Evolutionary conservation across 2,113 vertebrate species (phyloP), one percentile per base, ranked within the genome.

Genomic region (Nettapus auritus): DNA sequence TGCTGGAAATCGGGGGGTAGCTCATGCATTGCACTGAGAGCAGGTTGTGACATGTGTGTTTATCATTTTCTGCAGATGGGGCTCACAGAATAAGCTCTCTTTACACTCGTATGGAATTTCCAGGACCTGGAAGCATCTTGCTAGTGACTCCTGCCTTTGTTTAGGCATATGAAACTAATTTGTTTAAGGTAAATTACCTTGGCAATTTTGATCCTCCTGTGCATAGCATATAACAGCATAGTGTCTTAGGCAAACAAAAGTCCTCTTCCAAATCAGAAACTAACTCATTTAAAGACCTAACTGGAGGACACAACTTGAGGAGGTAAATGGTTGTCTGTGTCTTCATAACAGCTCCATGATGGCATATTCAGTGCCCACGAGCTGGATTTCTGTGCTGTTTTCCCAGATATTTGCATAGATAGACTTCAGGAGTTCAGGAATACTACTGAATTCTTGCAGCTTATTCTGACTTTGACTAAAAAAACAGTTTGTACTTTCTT

Each of bases 211-310:
- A 25, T 85, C 28, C 15, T 86, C 4, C 5, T 50, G 38, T 76
- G 25, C n/a, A 22, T 40, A 55, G 12, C 2, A 0, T 11, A 2
- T 31, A 38, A 50, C 7, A 63, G 13, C 42, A 7, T 3, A 57
- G 25, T 23, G 14, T 34, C 19, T 52, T 77, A 69, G 40, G 28
- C 31, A 75, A 74, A 33, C 12, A 48, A 22, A 86, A 69, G 20
- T 42, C 34, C 21, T 16, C 14, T 69, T 84, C 46, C 34, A 44
- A n/a, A 20, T 64, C 3, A 60, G 62, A 81, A 81, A 11, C 0
- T 2, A 55, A 31, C 7, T 63, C 2, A 34, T 36, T 23, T 59
- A 19, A 88, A 82, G 29, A 67, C 22, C 22, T 52, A 7, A 20
- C 52, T 3, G 12, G 34, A 6, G 4, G 4, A 20, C 44, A 57